These are phyloP conservation scores for Macrotis lagotis DNA, from an alignment of 2,113 vertebrate species.

Conservation along the genomic window DNA sequence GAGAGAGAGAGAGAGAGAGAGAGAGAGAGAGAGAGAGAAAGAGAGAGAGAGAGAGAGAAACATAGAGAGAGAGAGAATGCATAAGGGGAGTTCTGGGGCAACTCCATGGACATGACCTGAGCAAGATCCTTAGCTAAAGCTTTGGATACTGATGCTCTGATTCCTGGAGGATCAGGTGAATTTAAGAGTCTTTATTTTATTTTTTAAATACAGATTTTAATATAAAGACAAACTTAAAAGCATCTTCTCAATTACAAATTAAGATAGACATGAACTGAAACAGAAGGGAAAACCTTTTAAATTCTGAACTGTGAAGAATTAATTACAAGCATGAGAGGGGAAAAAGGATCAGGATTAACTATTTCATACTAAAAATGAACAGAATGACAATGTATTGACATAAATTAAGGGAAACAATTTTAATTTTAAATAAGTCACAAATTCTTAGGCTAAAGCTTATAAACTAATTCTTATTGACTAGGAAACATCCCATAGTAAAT, in stretches of 20 bases:
- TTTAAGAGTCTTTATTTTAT: neutral
- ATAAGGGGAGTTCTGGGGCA: neutral
- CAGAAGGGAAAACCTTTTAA: neutral
- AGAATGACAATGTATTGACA: constrained; percentile 70
- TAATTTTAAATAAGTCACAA: constrained; percentile 79
- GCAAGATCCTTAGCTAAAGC: neutral
- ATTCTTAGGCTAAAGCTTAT: constrained; percentile 76
- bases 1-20: neutral
- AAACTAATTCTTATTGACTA: constrained; percentile 77
- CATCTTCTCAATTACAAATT: constrained; percentile 77
- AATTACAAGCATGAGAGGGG: neutral
- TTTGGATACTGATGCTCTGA: neutral
- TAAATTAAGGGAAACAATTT: constrained; percentile 70
- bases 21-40: neutral
- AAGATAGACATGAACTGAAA: constrained; percentile 62
- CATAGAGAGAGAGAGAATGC: neutral
- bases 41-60: neutral
- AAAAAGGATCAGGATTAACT: neutral
- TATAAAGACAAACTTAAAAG: constrained; percentile 80
- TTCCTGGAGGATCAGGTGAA: neutral
- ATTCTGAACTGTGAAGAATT: neutral
- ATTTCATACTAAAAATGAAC: constrained; percentile 66
- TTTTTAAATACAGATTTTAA: constrained; percentile 81
- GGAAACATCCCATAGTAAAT: constrained; percentile 54
- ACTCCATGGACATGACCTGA: neutral